Conservation (phyloP, 1,140 invertebrate genomes). For the Zaprionus africanus region DNA sequence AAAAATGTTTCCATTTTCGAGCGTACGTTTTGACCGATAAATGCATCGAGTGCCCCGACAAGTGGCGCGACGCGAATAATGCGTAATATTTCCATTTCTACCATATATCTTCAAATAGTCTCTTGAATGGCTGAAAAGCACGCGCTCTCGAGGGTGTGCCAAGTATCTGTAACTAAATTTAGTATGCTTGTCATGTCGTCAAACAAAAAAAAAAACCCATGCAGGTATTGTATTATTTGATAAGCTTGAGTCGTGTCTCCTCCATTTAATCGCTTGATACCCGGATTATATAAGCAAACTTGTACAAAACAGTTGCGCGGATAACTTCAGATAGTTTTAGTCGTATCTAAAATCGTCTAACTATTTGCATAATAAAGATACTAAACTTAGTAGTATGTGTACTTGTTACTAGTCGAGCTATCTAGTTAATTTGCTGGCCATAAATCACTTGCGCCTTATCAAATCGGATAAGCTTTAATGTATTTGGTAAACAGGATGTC, state of each 20-base stretch:
- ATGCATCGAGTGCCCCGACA: neutral
- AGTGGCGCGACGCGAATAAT: neutral
- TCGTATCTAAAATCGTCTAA: neutral
- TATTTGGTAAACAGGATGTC: constrained; percentile 39
- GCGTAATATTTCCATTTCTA: neutral
- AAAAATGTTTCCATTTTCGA: constrained; percentile 40
- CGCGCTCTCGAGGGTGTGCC: constrained; percentile 15
- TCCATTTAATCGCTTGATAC: neutral
- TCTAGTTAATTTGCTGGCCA: constrained; percentile 35
- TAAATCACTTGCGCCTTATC: constrained; percentile 35
- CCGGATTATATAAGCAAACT: neutral
- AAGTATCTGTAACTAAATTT: constrained; percentile 24
- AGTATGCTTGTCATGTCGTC: neutral
- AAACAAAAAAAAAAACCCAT: neutral
- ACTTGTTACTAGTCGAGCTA: neutral
- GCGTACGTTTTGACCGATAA: constrained; percentile 13
- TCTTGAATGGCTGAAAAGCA: constrained; percentile 24
- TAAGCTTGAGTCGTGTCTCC: constrained; percentile 1
- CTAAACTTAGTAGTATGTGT: constrained; percentile 2
- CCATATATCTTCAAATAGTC: constrained; percentile 22
- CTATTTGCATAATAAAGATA: neutral
- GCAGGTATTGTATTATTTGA: neutral
- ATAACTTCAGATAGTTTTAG: neutral
- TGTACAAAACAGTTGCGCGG: neutral
- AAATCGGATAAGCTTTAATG: constrained; percentile 25